Evolutionary conservation across 2,797 vertebrate genomes (phyloP), one percentile per base, ranked within the genome.

Genomic region (Macroramphosus scolopax): DNA sequence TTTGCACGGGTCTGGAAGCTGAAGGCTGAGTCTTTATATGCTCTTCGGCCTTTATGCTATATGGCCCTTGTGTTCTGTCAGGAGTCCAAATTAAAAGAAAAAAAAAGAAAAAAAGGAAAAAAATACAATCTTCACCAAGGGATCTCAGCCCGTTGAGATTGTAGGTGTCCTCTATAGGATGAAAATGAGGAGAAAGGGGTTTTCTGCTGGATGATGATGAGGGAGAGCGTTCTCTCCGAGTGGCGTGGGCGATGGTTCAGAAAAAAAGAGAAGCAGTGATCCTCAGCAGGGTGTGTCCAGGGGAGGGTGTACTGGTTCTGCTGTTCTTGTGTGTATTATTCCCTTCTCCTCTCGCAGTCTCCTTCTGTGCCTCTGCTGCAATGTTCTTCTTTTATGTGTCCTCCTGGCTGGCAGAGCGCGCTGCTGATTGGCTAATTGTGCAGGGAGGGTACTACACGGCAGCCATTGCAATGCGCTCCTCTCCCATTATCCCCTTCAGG

Each of bases 381-480:
- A 92, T 91, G 88, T 89, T 89, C 89, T 90, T 90, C 90, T 90
- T 91, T 92, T 91, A 91, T 92, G 89, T 82, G 79, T 89, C 87
- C 88, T 89, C 86, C 89, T 88, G 87, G 79, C 87, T 88, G 87
- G 75, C 85, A 82, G 80, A 85, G 87, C 78, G 61, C 57, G 79
- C 75, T 68, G 81, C 90, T 90, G 89, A 92, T 92, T 92, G 91
- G 91, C 89, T 91, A 90, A 89, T 91, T 91, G 90, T 84, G 82
- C 87, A 88, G 89, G 89, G 90, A 91, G 90, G 89, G 89, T 88
- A 84, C 85, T 89, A 88, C 86, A 88, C 72, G 81, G 87, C 90
- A 91, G 89, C 90, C 89, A 91, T 91, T 91, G 89, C 89, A 77
- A 88, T 89, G 87, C 82, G 80, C 84, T 87, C 81, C 78, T 87